Evolutionary conservation across 2,113 vertebrate species (phyloP), one percentile per base, ranked within the genome.

Genomic region (Lampris megalopsis): DNA sequence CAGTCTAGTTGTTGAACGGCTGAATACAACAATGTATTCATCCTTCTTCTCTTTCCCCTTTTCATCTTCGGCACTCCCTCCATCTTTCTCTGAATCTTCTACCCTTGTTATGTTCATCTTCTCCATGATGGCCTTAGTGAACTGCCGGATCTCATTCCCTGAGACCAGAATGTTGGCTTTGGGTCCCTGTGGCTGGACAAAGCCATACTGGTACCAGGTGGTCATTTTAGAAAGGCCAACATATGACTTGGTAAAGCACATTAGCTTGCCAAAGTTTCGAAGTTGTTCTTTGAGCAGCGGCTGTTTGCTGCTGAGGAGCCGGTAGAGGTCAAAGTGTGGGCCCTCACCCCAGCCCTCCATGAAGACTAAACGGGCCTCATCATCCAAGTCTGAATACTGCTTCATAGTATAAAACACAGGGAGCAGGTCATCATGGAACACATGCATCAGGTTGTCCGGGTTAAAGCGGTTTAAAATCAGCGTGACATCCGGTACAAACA

Each of bases 141-240:
- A 99, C 89, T 97, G 97, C 2, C 97, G 95, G 82, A 99, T 95
- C 94, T 99, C 98, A 0, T 94, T 96, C 50, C 98, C 98, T 0
- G 98, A 98, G 68, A 99, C 95, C 36, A 99, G 88, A 85, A 99
- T 96, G 88, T 98, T 99, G 73, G 98, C 97, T 86, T 99, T 99
- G 0, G 98, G 97, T 4, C 98, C 98, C 82, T 99, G 98, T 0
- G 98, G 98, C 80, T 99, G 98, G 35, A 98, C 96, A 71, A 99
- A 99, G 9, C 98, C 98, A 0, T 99, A 99, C 79, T 99, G 98
- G 90, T 99, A 99, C 98, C 98, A 99, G 13, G 97, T 99, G 54
- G 98, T 98, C 93, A 95, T 93, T 92, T 99, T 99, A 81, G 97
- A 98, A 63, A 99, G 90, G 1, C 98, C 98, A 60, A 99, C 95